A percentile compares a stretch with the other conserved stretches of the same genome.
These are phyloP conservation scores for Diarsia rubi DNA, from an alignment of 2,888 invertebrate genomes.

Conservation along the genomic window DNA sequence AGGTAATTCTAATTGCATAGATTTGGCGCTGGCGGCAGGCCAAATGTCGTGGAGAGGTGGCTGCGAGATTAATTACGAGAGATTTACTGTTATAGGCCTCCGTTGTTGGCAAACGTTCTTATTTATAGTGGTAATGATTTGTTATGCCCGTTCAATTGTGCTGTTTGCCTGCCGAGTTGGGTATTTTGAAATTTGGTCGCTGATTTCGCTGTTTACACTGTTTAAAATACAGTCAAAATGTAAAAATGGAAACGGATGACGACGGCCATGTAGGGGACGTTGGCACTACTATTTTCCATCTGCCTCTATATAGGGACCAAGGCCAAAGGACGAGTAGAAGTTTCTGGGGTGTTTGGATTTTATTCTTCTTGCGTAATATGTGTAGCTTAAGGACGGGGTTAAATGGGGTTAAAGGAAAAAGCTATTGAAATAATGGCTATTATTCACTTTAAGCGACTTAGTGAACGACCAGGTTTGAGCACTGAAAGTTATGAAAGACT, in stretches of 20 bases:
- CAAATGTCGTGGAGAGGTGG: conserved; percentile 67
- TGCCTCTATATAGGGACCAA: too few species aligned
- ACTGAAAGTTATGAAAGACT: too few species aligned
- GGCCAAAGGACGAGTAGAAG: too few species aligned
- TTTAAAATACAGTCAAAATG: too few species aligned
- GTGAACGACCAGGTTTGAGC: too few species aligned
- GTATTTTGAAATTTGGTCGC: too few species aligned
- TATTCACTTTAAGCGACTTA: too few species aligned
- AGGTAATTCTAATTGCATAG: conserved; percentile 76
- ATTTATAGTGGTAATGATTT: conserved; percentile 69
- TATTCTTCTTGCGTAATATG: conserved; percentile 31
- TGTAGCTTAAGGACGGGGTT: conserved; percentile 5
- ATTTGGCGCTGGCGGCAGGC: conserved; percentile 64
- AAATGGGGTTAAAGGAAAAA: neutral
- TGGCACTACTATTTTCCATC: too few species aligned
- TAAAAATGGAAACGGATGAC: too few species aligned
- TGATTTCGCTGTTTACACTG: too few species aligned
- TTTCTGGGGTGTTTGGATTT: conserved; percentile 21
- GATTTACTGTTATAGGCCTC: conserved; percentile 67
- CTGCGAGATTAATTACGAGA: conserved; percentile 66
- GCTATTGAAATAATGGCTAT: neutral
- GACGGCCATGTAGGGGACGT: too few species aligned
- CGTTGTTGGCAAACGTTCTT: conserved; percentile 64
- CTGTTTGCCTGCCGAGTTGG: too few species aligned
- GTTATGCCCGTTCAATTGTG: conserved; percentile 63